Base-by-base conservation (phyloP, 2,797 vertebrate species). In the Gila robusta region DNA sequence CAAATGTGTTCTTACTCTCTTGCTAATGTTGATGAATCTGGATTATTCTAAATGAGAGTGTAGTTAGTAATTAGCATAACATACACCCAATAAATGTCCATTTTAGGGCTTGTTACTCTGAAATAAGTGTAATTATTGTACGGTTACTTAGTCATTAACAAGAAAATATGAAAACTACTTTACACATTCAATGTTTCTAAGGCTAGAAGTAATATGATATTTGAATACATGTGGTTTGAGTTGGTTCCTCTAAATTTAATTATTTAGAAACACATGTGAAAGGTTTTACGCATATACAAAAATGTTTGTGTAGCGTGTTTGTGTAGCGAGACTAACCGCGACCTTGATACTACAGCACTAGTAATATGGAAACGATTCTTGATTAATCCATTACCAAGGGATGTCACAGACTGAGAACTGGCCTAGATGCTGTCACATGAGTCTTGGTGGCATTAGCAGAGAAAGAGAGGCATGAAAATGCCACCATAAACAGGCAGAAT, bases 391-490 rank as follows among this genome's bases (percentile, higher is more conserved):
- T 95, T 94, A 95, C 87, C 86, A 86, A 92, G 89, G 90, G 87
- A 77, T 87, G 91, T 94, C 94, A 94, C 91, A 95, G 95, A 95
- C 69, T 89, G 79, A 81, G 32, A 86, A 37, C 72, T 87, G 88
- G 14, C n/a, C 77, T 71, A 54, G 52, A 82, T 66, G 79, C 79
- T 52, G 88, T 85, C 85, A 73, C 86, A 76, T 85, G 83, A 90
- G 81, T 93, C 94, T 93, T 92, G 87, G 89, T 91, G 93, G 92
- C 92, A 94, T 95, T 94, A 94, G 91, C 91, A 87, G 93, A 89
- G 93, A 95, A 91, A 91, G 93, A 91, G 92, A 90, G 91, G 94
- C 93, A 14, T 92, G 93, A 92, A 95, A 95, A 95, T 96, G 95
- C 95, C 95, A 95, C 88, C 91, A 92, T 92, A 94, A 95, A 95